A percentile compares a stretch with the other conserved stretches of the same genome.
phyloP scores from a whole-genome alignment of 2,888 invertebrate species.

The Drosophila engyochracea region DNA sequence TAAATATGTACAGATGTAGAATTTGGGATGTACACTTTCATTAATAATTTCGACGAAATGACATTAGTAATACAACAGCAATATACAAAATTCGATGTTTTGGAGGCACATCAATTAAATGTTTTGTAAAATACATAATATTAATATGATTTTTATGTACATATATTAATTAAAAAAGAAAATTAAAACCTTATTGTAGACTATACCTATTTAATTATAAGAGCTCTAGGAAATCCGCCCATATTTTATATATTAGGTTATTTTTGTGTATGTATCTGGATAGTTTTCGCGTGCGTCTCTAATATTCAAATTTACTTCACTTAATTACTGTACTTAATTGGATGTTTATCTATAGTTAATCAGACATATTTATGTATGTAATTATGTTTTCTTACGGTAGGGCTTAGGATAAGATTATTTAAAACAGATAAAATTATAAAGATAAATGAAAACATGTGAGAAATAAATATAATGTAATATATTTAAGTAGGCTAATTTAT shows the following conservation, averaged over 20 bases:
- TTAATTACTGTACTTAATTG: not conserved
- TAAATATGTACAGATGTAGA: constrained; percentile 21
- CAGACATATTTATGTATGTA: not conserved
- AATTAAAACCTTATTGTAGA: not conserved
- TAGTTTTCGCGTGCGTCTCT: not conserved
- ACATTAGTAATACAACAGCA: not conserved
- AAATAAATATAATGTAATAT: not conserved
- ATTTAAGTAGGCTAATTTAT: not conserved
- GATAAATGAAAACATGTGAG: not conserved
- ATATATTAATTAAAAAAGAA: not conserved
- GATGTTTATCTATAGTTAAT: not conserved
- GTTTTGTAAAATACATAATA: not conserved
- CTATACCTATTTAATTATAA: not conserved
- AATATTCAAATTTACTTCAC: not conserved
- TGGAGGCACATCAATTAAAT: not conserved
- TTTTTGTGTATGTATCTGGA: not conserved
- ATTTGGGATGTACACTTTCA: not conserved
- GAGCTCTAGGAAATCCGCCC: not conserved
- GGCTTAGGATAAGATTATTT: not conserved
- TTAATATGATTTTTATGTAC: not conserved
- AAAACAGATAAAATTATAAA: not conserved
- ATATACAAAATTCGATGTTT: not conserved
- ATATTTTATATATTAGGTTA: not conserved
- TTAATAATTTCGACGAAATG: not conserved
- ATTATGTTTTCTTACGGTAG: not conserved